Percentiles rank a stretch among this genome's conserved stretches.
phyloP scores from a whole-genome alignment of 2,113 vertebrate species.

The Phycodurus eques region DNA sequence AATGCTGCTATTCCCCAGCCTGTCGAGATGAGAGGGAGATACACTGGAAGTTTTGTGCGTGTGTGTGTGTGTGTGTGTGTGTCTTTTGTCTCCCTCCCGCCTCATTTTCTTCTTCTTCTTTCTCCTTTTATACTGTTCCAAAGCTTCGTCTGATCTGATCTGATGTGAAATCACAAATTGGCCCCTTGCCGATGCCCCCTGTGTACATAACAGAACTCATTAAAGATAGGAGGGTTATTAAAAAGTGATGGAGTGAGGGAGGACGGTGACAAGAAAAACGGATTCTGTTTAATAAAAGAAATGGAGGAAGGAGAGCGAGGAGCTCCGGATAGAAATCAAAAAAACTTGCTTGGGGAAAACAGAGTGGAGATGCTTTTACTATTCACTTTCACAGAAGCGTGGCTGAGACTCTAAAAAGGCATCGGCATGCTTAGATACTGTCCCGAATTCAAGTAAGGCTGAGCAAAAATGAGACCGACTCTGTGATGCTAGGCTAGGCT shows the following conservation, averaged over 20 bases:
- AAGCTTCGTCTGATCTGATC: slow-evolving; percentile 66
- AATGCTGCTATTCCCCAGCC: slow-evolving; percentile 60
- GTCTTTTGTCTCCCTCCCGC: background rate
- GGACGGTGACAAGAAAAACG: slow-evolving; percentile 61
- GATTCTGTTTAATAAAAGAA: slow-evolving; percentile 63
- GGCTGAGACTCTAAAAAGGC: slow-evolving; percentile 36
- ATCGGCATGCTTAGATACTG: slow-evolving; percentile 45
- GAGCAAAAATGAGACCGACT: slow-evolving; percentile 14
- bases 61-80: slow-evolving; percentile 4
- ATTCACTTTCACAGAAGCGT: slow-evolving; percentile 51
- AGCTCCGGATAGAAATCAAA: slow-evolving; percentile 14
- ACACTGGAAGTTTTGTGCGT: slow-evolving; percentile 34
- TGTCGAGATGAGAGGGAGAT: slow-evolving; percentile 50
- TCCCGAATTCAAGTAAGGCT: slow-evolving; percentile 44
- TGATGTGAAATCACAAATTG: slow-evolving; percentile 74
- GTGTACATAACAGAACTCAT: slow-evolving; percentile 76
- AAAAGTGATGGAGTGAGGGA: slow-evolving; percentile 72
- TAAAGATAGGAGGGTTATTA: slow-evolving; percentile 73
- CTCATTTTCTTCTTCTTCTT: slow-evolving; percentile 27
- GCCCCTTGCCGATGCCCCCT: slow-evolving; percentile 66
- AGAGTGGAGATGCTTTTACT: slow-evolving; percentile 40
- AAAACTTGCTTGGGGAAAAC: slow-evolving; percentile 28
- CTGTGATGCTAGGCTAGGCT: slow-evolving; percentile 16
- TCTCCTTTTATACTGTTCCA: slow-evolving; percentile 35
- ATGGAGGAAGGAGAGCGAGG: slow-evolving; percentile 19